Percentiles rank a stretch among this genome's conserved stretches.
Evolutionary conservation across 2,113 vertebrate genomes (phyloP).

Genomic region (Stomatorhinus ivindoensis): DNA sequence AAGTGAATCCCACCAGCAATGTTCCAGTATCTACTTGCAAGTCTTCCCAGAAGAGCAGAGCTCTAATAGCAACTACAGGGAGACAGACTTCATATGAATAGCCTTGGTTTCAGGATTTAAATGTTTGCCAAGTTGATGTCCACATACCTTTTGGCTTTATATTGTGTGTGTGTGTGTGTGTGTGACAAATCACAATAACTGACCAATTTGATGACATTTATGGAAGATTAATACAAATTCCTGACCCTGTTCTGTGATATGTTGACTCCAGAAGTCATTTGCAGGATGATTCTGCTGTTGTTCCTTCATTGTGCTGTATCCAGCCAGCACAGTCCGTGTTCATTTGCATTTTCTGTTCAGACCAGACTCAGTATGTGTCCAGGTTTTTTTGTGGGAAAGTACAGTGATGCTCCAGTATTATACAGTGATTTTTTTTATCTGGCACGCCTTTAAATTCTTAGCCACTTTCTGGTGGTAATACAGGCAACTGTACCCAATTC

Average conservation of each 20-base stretch:
- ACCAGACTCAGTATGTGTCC: not conserved
- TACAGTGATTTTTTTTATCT: no score
- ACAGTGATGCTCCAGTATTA: not conserved
- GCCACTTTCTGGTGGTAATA: not conserved
- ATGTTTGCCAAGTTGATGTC: not conserved
- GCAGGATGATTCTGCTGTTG: not conserved
- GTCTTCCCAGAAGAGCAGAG: no score
- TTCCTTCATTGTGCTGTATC: not conserved
- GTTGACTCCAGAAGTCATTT: not conserved
- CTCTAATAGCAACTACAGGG: no score
- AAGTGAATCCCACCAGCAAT: not conserved
- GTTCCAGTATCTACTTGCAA: not conserved
- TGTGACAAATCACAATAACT: not conserved
- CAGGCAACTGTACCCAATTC: not conserved
- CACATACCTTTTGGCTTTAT: not conserved
- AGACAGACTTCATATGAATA: not conserved
- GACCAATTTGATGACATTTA: not conserved
- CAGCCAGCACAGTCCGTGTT: not conserved
- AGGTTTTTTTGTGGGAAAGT: not conserved
- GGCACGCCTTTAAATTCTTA: not conserved
- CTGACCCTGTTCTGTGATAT: not conserved
- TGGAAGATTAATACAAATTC: not conserved
- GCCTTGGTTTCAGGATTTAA: not conserved
- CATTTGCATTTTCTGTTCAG: not conserved
- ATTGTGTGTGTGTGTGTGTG: no score